phyloP scores from a whole-genome alignment of 2,797 vertebrate species.

The Mergus octosetaceus region DNA sequence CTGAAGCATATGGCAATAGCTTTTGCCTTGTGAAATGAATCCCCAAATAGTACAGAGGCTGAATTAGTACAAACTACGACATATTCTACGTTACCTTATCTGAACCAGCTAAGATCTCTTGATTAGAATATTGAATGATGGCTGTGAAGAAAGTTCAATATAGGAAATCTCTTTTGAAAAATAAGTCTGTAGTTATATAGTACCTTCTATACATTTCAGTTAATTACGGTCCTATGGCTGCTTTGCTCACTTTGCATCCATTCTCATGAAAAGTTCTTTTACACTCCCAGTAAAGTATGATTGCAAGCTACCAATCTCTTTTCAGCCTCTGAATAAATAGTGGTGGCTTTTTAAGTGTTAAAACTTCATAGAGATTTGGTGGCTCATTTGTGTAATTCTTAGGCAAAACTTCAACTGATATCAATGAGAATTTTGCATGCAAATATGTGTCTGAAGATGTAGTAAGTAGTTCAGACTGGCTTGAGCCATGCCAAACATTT shows the following conservation, averaged over 20 bases:
- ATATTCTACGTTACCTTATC: not conserved
- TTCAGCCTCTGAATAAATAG: not conserved
- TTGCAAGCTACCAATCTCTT: not conserved
- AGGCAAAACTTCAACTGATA: not conserved
- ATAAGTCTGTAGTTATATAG: constrained; percentile 26
- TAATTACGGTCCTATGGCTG: not conserved
- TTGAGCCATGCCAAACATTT: accelerated
- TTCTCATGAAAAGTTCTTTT: not conserved
- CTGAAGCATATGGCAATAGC: not conserved
- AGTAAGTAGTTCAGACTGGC: not conserved
- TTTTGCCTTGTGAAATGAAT: not conserved
- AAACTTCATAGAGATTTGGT: not conserved
- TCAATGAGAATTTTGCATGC: not conserved
- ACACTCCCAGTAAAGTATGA: not conserved
- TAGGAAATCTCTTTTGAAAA: constrained; percentile 47
- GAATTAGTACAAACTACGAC: not conserved
- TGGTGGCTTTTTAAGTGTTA: not conserved
- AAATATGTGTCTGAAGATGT: not conserved
- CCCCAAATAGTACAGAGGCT: not conserved
- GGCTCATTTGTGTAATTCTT: not conserved
- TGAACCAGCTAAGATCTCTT: not conserved
- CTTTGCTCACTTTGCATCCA: not conserved
- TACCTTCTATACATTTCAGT: constrained; percentile 23
- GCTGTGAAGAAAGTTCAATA: not conserved
- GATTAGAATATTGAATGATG: not conserved